Base-by-base conservation (phyloP, 1,140 invertebrate genomes). In the Hyphantria cunea region DNA sequence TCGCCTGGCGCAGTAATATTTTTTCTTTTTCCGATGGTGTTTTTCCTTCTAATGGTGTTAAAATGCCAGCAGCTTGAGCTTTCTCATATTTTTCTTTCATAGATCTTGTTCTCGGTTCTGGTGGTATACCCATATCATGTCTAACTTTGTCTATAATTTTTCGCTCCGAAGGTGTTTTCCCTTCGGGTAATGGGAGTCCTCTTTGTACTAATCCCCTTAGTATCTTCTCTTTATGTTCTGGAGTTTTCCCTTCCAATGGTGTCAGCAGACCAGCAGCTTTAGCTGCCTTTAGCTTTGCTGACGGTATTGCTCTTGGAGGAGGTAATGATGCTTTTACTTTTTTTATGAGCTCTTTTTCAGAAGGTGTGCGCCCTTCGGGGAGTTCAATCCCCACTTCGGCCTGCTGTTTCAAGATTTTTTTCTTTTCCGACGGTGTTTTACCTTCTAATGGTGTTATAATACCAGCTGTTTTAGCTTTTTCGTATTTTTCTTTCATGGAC, bases 21-120 rank as follows among this genome's bases (percentile, higher is more conserved):
- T 78, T 77, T 64, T 79, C 71, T 58, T 75, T 80, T 72, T 82
- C 45, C 31, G 39, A 58, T n/a, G 60, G 17, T 41, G 51, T 34
- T 54, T 63, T 55, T 0, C 59, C 50, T 47, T 62, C 59, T 17
- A 62, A 11, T 12, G 59, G 59, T 12, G 70, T 67, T 11, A 79
- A 48, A n/a, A 74, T 9, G 13, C 69, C 72, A 3, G 55, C 59
- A 41, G 49, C 51, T 3, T 59, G 54, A 17, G 69, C 69, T 62
- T 60, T 70, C 48, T 54, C 33, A 17, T 55, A 63, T 65, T 70
- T 70, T 58, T 72, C 55, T 67, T 68, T 69, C 65, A 65, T 41
- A 14, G 37, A 25, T 13, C 47, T 7, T 9, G 55, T 61, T 54
- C 56, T 53, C 5, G 71, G 67, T 63, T 63, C 67, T 11, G 59